Conservation (phyloP, 2,113 vertebrate genomes). For the Girardinichthys multiradiatus region DNA sequence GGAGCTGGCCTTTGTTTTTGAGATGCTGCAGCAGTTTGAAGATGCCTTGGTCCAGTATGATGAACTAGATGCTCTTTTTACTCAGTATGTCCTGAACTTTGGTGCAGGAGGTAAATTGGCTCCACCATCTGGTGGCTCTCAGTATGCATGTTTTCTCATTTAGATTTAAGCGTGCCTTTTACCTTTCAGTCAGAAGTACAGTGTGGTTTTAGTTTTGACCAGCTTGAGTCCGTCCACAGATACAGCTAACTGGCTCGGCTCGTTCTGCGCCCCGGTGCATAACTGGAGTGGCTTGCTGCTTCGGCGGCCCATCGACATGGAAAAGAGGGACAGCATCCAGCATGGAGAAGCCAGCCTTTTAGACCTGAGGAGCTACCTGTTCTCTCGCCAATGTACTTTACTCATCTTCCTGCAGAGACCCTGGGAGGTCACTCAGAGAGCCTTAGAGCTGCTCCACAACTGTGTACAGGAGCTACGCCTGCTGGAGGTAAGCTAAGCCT, state of each 20-base stretch:
- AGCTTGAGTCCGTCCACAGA: slow-evolving; percentile 74
- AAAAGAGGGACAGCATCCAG: slow-evolving; percentile 94
- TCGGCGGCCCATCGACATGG: slow-evolving; percentile 97
- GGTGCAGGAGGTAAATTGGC: slow-evolving; percentile 90
- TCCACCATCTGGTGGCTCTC: background rate
- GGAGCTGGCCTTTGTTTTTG: slow-evolving; percentile 97
- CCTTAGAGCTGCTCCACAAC: slow-evolving; percentile 95
- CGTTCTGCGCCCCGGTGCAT: slow-evolving; percentile 94
- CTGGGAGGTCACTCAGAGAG: slow-evolving; percentile 95
- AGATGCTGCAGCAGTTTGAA: slow-evolving; percentile 99
- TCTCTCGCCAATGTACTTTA: slow-evolving; percentile 97
- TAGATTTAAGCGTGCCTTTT: background rate
- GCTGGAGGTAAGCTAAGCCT: slow-evolving; percentile 82
- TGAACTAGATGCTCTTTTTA: slow-evolving; percentile 98
- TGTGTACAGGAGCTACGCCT: slow-evolving; percentile 95
- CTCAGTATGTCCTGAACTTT: slow-evolving; percentile 97
- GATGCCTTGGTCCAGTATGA: slow-evolving; percentile 97
- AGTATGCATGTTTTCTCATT: background rate
- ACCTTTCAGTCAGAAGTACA: no score
- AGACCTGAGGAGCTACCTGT: slow-evolving; percentile 96
- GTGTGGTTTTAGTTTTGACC: background rate
- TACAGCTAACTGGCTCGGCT: slow-evolving; percentile 95
- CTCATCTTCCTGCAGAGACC: slow-evolving; percentile 96
- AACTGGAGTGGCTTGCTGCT: slow-evolving; percentile 94
- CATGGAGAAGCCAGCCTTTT: slow-evolving; percentile 89